Base-by-base conservation (phyloP, 2,797 vertebrate species). In the Cetoscarus ocellatus region DNA sequence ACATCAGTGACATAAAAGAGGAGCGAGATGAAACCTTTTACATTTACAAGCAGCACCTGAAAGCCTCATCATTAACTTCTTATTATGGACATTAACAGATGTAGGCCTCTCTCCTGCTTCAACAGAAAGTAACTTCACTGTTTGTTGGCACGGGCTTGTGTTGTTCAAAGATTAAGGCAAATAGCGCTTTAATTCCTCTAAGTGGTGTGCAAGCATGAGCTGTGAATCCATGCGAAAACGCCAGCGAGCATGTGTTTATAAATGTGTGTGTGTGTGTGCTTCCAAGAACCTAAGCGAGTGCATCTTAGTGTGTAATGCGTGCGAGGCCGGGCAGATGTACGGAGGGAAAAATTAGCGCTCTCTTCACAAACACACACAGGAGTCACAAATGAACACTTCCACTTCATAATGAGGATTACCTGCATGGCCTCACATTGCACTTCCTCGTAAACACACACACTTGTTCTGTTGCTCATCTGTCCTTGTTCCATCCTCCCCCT, bases 221-320 rank as follows among this genome's bases (percentile, higher is more conserved):
- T 10, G 83, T 73, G 84, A 81, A 83, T 52, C 75, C 82, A 87
- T 78, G 83, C 66, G 43, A 69, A 14, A 77, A 67, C 0, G 73
- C 45, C 79, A 45, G 77, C 42, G 77, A 88, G 82, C 86, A 84
- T 88, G 86, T 91, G 83, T 87, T 83, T 54, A 6, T 38, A 51
- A 69, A 65, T 44, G 53, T 68, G 77, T 52, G 61, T 61, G 68
- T 77, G 60, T n/a, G 75, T 82, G 77, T 77, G 76, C 79, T 85
- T 91, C 79, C 80, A 92, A 91, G 91, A 92, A 91, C 83, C 58
- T 72, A 70, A 84, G 87, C 70, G 81, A 88, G 89, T 86, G 90
- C 92, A 94, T 92, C 92, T 93, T 84, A 79, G 72, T 92, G 93
- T 94, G 92, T 93, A 91, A 93, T 93, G 85, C 51, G 88, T 51